Evolutionary conservation across 2,797 vertebrate species (phyloP), one percentile per base, ranked within the genome.

Genomic region (Petrocephalus schoutedeni): DNA sequence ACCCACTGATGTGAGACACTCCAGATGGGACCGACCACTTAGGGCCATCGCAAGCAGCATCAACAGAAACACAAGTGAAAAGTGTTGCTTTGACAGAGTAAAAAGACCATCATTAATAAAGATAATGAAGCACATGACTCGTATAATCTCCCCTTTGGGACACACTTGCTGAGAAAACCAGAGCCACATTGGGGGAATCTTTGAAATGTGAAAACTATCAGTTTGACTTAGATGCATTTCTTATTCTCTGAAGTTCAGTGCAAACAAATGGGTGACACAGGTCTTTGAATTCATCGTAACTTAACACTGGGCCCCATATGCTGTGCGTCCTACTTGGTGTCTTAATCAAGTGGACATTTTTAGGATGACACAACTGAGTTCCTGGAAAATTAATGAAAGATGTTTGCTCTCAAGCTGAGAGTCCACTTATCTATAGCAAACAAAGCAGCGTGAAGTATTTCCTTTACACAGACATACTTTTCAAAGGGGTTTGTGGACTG

Each of bases 1-100:
- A 54, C 92, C 91, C 88, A 45, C 86, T 89, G 88, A 90, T 94
- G 5, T 89, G 88, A 88, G 93, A 95, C 90, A 93, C 89, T 94
- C 94, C 95, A 96, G 95, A 95, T 92, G 92, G 91, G 89, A 92
- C 92, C 91, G 91, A 91, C 93, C 93, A 94, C 92, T 95, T 93
- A 88, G 88, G 92, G 92, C 92, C 90, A 89, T 93, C 91, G 91
- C 92, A 93, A 94, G 92, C 92, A 92, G 90, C 91, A 92, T 94
- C 92, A 88, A 91, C 91, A 92, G 92, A 93, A 87, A 90, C 89
- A 88, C 57, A 80, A 92, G 89, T 89, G 90, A 91, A 93, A 94
- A 87, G 88, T 93, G 93, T 91, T 93, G 92, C 94, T 92, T 91
- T 92, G 94, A 93, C 90, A 90, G 87, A 89, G 80, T 61, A 41